phyloP scores from a whole-genome alignment of 2,113 vertebrate genomes.

The Ovis canadensis region DNA sequence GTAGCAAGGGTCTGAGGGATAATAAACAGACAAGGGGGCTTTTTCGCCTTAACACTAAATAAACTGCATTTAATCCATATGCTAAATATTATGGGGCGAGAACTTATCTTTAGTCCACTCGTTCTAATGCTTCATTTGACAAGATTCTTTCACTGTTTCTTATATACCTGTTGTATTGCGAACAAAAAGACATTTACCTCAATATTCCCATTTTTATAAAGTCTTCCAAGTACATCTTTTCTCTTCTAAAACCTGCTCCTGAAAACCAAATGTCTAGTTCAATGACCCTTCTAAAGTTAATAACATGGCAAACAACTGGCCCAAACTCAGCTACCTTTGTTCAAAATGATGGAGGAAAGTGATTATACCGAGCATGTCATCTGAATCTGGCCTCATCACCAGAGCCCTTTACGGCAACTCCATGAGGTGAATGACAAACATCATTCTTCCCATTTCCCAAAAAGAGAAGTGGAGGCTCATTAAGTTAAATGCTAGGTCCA shows the following conservation, averaged over 20 bases:
- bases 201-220: neutral
- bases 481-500: neutral
- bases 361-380: neutral
- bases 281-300: neutral
- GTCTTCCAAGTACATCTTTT: neutral
- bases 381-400: neutral
- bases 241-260: neutral
- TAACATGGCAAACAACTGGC: neutral
- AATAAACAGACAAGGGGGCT: neutral
- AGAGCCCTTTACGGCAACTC: neutral
- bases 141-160: slow-evolving; percentile 14
- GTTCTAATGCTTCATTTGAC: neutral
- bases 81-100: neutral
- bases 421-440: neutral
- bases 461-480: neutral
- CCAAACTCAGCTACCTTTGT: neutral
- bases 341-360: neutral
- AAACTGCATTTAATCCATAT: neutral
- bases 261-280: neutral
- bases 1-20: neutral
- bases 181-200: slow-evolving; percentile 8
- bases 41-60: neutral
- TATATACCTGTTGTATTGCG: neutral
- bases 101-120: neutral
- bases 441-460: neutral